Base-by-base conservation (phyloP, 1,140 invertebrate species). In the Cyphomyrmex costatus region DNA sequence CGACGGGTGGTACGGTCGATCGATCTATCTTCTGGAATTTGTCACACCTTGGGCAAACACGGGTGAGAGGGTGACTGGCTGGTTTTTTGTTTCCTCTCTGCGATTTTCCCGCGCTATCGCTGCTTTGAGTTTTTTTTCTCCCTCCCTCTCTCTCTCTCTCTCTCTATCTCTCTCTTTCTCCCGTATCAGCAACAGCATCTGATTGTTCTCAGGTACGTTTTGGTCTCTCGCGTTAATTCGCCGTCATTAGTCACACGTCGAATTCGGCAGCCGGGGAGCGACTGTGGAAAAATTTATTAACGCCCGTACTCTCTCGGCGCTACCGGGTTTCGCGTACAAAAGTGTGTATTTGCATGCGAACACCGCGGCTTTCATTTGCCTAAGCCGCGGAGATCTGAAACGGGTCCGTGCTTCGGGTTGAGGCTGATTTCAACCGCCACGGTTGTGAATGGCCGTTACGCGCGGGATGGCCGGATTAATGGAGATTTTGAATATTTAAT, bases 231-330 rank as follows among this genome's bases (percentile, higher is more conserved):
- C 79, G 88, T 91, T 88, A 89, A 92, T 92, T 91, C 89, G 78
- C 80, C 84, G 88, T 93, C 91, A 90, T 93, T 93, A 93, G 91
- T 92, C 89, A 93, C 89, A 89, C 83, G 85, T 89, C 88, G 90
- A 53, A 77, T 65, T 78, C 60, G 84, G 21, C 79, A 51, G 56
- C 30, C 79, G 86, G 76, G 76, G 82, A 87, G 68, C 85, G 86
- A 73, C 89, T 89, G 86, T 92, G 90, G 91, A 90, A 92, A 93
- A 92, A 94, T 93, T 92, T 92, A 93, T 94, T 93, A 93, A 76
- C 92, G 86, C 65, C 56, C 86, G 60, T 24, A 27, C 65, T n/a
- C n/a, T n/a, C n/a, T 53, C 58, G 42, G 24, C 66, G 86, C 86
- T 61, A 56, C 77, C 65, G 83, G 66, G 78, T 91, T 90, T 60